Percentiles rank a stretch among this genome's conserved stretches.
These are phyloP conservation scores for Halcyon malimbica DNA, from an alignment of 2,113 vertebrate species.

Conservation along the genomic window DNA sequence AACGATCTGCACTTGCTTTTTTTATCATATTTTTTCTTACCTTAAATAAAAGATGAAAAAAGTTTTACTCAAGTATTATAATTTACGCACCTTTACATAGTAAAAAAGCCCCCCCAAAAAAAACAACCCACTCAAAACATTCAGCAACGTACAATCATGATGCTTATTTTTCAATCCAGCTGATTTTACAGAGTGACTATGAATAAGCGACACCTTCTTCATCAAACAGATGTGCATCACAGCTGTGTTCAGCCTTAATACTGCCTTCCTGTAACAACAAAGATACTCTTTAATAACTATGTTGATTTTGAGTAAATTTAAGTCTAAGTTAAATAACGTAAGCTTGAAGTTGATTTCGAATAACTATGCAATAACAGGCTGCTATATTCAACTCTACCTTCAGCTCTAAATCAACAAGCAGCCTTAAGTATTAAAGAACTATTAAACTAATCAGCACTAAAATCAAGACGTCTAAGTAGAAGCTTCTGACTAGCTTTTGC, in stretches of 20 bases:
- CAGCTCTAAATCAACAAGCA: background rate
- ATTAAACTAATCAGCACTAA: background rate
- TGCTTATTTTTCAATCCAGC: background rate
- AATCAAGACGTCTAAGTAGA: background rate
- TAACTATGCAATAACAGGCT: accelerated
- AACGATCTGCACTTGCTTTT: background rate
- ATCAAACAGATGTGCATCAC: background rate
- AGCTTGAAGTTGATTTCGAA: background rate
- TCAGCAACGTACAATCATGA: background rate
- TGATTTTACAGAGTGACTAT: background rate
- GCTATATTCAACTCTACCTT: too few relatives aligned
- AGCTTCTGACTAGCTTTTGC: background rate
- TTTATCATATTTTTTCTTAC: conserved; percentile 20
- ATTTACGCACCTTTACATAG: accelerated
- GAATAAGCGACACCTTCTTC: background rate
- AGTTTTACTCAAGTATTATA: background rate
- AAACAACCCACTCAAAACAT: background rate
- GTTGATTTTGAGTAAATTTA: background rate
- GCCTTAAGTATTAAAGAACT: background rate
- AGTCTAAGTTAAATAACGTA: too few relatives aligned
- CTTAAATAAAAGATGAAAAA: background rate
- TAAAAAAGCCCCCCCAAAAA: background rate
- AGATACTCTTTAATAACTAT: background rate
- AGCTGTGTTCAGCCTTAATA: background rate
- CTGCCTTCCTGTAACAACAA: background rate